These are phyloP conservation scores for Phyllotreta cruciferae DNA, from an alignment of 2,888 invertebrate genomes.

Conservation along the genomic window DNA sequence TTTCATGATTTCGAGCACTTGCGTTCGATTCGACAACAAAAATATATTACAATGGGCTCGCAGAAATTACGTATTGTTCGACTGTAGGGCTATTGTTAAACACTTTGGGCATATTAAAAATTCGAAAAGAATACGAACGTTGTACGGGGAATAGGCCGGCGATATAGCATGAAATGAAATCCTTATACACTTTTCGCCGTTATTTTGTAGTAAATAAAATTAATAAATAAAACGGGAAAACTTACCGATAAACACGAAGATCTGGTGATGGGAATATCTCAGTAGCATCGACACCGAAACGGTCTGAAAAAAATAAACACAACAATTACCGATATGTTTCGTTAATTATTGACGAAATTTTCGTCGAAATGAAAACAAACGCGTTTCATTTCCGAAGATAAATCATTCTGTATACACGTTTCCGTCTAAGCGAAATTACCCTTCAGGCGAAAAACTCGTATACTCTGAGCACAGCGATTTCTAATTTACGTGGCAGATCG, in stretches of 20 bases:
- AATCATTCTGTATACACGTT: constrained; percentile 9
- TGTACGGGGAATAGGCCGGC: too few species aligned
- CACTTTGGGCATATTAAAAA: constrained; percentile 4
- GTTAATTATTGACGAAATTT: not conserved
- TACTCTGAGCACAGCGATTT: constrained; percentile 9
- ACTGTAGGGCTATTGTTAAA: not conserved
- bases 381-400: constrained; percentile 13
- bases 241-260: constrained; percentile 98
- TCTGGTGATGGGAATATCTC: constrained; percentile 99
- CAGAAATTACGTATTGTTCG: not conserved
- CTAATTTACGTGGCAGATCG: constrained; percentile 24
- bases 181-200: too few species aligned
- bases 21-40: not conserved
- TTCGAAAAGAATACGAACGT: not conserved
- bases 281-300: constrained; percentile 97
- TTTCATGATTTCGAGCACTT: constrained; percentile 12
- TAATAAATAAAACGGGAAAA: constrained; percentile 47
- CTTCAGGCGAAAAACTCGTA: constrained; percentile 4
- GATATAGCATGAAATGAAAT: too few species aligned
- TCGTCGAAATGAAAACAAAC: not conserved
- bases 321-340: not conserved
- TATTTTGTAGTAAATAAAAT: too few species aligned
- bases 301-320: constrained; percentile 78
- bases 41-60: constrained; percentile 6
- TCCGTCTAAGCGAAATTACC: constrained; percentile 13